These are phyloP conservation scores for Thalassoma bifasciatum DNA, from an alignment of 2,113 vertebrate species.

Conservation along the genomic window DNA sequence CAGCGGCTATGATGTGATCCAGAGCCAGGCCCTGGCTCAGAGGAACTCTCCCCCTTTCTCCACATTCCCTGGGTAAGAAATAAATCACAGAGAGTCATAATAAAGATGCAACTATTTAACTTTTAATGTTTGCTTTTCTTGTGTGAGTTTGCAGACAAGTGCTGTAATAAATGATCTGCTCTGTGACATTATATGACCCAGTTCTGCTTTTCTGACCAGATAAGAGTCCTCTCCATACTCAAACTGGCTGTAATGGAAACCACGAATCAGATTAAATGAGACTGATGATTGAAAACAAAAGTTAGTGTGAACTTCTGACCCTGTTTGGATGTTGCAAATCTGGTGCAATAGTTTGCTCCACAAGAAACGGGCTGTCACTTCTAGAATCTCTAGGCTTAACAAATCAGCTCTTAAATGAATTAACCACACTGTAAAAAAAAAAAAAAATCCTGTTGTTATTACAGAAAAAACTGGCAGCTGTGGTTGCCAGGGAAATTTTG, in stretches of 20 bases:
- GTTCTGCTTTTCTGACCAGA: background rate
- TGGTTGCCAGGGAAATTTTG: too few relatives aligned
- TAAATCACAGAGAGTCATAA: background rate
- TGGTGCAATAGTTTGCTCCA: too few relatives aligned
- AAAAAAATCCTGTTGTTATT: too few relatives aligned
- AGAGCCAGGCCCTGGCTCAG: slow-evolving; percentile 54
- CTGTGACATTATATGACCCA: background rate
- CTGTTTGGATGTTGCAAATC: too few relatives aligned
- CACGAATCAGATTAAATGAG: background rate
- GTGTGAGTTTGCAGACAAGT: background rate
- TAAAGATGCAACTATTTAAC: background rate
- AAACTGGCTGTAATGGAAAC: background rate
- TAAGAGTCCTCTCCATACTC: background rate
- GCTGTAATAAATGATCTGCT: background rate
- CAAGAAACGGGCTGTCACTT: background rate
- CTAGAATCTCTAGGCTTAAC: background rate
- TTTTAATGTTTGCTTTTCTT: background rate
- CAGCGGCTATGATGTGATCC: slow-evolving; percentile 62
- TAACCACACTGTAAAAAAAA: too few relatives aligned
- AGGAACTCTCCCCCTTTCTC: slow-evolving; percentile 61
- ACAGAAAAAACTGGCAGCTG: too few relatives aligned
- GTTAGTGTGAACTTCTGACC: background rate
- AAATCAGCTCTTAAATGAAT: background rate
- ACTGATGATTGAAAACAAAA: background rate
- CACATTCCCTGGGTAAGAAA: slow-evolving; percentile 73